Evolutionary conservation across 2,113 vertebrate species (phyloP).

Genomic region (Aegithalos caudatus): DNA sequence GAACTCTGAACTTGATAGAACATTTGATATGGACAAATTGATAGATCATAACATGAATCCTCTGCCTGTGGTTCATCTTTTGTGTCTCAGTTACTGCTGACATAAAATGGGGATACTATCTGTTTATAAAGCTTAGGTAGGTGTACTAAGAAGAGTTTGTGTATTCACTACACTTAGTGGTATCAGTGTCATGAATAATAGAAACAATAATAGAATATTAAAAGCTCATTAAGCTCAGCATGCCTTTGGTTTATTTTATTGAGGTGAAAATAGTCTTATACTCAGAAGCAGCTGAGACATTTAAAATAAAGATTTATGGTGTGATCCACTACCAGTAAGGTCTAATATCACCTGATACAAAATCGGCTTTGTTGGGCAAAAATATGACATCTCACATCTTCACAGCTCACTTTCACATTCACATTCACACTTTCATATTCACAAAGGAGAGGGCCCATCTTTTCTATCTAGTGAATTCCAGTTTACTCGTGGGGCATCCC

Average conservation of each 20-base stretch:
- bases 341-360: not conserved
- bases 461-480: not conserved
- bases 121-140: not conserved
- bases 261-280: not conserved
- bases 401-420: not conserved
- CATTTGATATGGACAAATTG: not conserved
- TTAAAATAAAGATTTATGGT: not conserved
- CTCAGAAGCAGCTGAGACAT: not conserved
- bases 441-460: not conserved
- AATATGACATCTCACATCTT: not conserved
- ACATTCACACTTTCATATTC: too few species aligned
- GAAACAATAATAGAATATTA: not conserved
- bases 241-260: not conserved
- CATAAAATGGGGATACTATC: not conserved
- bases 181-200: not conserved
- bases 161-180: not conserved
- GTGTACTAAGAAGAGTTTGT: not conserved
- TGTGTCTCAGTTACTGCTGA: not conserved
- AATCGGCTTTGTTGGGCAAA: fast-evolving
- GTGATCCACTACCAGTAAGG: not conserved
- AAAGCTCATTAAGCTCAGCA: not conserved
- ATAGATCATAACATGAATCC: not conserved
- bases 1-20: not conserved
- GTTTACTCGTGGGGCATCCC: fast-evolving
- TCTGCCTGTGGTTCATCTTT: not conserved